Evolutionary conservation across 2,113 vertebrate genomes (phyloP), one percentile per base, ranked within the genome.

Genomic region (Pluvialis apricaria): DNA sequence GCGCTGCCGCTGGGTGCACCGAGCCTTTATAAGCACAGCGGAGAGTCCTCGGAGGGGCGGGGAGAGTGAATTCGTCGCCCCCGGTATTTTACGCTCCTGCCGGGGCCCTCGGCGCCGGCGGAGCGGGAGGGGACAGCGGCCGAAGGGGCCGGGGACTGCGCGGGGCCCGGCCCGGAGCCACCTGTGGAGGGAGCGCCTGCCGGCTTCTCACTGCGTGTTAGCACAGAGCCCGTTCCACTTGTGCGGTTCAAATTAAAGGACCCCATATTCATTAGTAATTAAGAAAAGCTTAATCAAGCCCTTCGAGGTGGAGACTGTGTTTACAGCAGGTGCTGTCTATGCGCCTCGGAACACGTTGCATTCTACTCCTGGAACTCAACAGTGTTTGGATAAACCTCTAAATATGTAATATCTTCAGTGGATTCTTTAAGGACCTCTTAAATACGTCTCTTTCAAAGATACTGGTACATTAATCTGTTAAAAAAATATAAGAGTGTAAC

Each of bases 21-120:
- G 26, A n/a, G 54, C 65, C 42, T 21, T 42, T 38, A 8, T 10
- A 22, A 47, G 31, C 70, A 11, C 29, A 28, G 60, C 10, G 17
- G 15, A 29, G 0, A 31, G 55, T 3, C 13, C 34, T 3, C 0
- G 0, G 20, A 8, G 36, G 7, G 32, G 5, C 3, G 11, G 49
- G 14, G 36, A 44, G 17, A 16, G 22, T 1, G 12, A 80, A 36
- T 34, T 31, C 36, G 60, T 5, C 7, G 66, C 12, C 42, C 61
- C 34, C 34, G 28, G 2, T 2, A 7, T 4, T 28, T 42, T 32
- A 5, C 3, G 65, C 70, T 38, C 14, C 4, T 47, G 15, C 15
- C 42, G n/a, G n/a, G n/a, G n/a, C n/a, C n/a, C n/a, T n/a, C n/a
- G n/a, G n/a, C n/a, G n/a, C n/a, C n/a, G n/a, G n/a, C n/a, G n/a